Evolutionary conservation across 2,888 invertebrate species (phyloP), one percentile per base, ranked within the genome.

Genomic region (Sisyra terminalis): DNA sequence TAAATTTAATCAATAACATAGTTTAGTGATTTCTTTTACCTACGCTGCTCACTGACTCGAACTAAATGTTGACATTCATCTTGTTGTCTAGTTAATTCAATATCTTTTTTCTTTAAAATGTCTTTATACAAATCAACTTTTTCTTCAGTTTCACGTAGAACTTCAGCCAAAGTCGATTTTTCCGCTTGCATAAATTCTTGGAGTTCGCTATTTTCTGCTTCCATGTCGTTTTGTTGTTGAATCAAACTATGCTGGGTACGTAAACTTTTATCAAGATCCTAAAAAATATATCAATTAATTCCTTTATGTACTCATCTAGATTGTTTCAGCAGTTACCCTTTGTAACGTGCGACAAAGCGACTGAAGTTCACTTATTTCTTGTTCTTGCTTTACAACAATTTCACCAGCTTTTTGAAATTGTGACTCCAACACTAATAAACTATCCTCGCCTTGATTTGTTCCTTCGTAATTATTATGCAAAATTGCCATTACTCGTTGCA

Each of bases 181-280:
- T 90, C 89, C 8, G 83, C 81, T 52, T 86, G 84, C 47, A 89
- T 69, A 58, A 90, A 90, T 55, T 89, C 88, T 57, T 87, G 85
- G 64, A 89, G 69, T 61, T 90, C 89, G 2, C 71, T 69, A 18
- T 84, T 78, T 58, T 89, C 89, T 14, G 71, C 72, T 58, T 89
- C 87, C 16, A 80, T 69, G 52, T 84, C 84, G 46, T 77, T 71
- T 49, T 86, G 77, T 49, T 87, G 80, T 48, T 79, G 77, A 44
- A 81, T 64, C 37, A 86, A 61, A 10, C 70, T 61, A 43, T 78
- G 76, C 49, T 81, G 80, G 0, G 74, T 66, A 44, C 73, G 72
- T 42, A 82, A 62, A 45, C 77, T 78, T 47, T 73, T 71, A 43
- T 82, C 76, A 55, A 78, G 63, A 56, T 82, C 80, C 76, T 76